Base-by-base conservation (phyloP, 2,888 invertebrate species). In the Chamaedrilus cognettii region DNA sequence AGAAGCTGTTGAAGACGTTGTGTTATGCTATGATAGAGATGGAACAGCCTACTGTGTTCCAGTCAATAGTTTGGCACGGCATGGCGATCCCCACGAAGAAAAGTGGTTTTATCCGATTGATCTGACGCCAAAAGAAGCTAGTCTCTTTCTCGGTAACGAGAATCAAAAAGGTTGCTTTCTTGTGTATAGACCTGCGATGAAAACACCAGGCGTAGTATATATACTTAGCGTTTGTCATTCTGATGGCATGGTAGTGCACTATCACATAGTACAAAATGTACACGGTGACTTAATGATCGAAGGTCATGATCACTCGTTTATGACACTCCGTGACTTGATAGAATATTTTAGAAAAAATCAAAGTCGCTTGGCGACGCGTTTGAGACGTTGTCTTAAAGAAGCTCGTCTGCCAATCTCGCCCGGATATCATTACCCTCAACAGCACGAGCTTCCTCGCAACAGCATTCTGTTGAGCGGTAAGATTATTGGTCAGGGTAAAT, bases 251-350 rank as follows among this genome's bases (percentile, higher is more conserved):
- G 71, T 74, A 15, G 42, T 73, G 2, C 75, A 75, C 59, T 75
- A 75, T 60, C 70, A 70, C 62, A 72, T 75, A 11, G 57, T 72
- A 11, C 64, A 72, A 57, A 75, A 74, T 55, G 55, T 65, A 2
- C 71, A 72, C 31, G 73, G 74, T 1, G 75, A 75, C 59, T 60
- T 75, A 11, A 75, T 75, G 75, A 58, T 75, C 5, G 71, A 73
- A 57, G 70, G 70, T 11, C 71, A 75, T 52, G 73, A 75, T 64
- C 66, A 64, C 5, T 74, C 74, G 11, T 75, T 75, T 57, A 68
- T 75, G 65, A 72, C 63, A 23, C 55, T 75, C 15, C 51, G 49
- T n/a, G 73, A 75, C 19, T 55, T 75, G 4, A 72, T 75, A 23
- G 58, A 66, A 11, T 75, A 71, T 60, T 75, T 72, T 62, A 64